Conservation (phyloP, 2,888 invertebrate genomes). For the Xanthorhoe designata region DNA sequence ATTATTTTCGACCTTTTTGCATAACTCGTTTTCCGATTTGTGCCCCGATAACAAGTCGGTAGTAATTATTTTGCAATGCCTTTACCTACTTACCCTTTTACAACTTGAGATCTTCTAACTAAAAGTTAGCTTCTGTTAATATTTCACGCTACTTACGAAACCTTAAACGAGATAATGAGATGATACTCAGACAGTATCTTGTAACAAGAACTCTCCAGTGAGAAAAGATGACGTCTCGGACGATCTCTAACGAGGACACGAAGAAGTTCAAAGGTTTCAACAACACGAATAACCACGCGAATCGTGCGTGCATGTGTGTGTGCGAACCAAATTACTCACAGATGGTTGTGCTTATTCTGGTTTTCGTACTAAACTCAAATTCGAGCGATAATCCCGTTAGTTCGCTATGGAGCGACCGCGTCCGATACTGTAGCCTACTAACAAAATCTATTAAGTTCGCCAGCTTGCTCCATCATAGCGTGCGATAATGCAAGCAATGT, state of each 20-base stretch:
- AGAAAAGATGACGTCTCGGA: conserved; percentile 48
- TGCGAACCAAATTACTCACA: conserved; percentile 51
- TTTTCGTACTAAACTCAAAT: conserved; percentile 69
- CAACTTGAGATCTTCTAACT: conserved; percentile 3
- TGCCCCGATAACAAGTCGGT: conserved; percentile 33
- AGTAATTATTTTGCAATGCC: conserved; percentile 31
- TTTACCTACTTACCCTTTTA: conserved; percentile 14
- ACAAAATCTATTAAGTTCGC: conserved; percentile 83
- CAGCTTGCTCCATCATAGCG: conserved; percentile 73
- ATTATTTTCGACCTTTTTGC: conserved; percentile 76
- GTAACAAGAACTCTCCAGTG: conserved; percentile 49
- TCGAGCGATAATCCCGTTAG: conserved; percentile 79
- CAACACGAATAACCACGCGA: conserved; percentile 16
- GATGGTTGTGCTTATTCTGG: conserved; percentile 61
- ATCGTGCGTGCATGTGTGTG: conserved; percentile 31
- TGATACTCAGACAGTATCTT: conserved; percentile 49
- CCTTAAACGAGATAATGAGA: conserved; percentile 54
- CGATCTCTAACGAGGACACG: conserved; percentile 57
- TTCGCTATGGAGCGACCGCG: conserved; percentile 75
- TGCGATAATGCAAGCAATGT: conserved; percentile 75
- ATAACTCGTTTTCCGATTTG: conserved; percentile 51
- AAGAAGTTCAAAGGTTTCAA: conserved; percentile 53
- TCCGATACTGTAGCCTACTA: conserved; percentile 61
- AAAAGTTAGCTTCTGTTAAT: conserved; percentile 13
- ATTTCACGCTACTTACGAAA: conserved; percentile 37